Conservation (phyloP, 2,113 vertebrate genomes). For the Crocuta crocuta region DNA sequence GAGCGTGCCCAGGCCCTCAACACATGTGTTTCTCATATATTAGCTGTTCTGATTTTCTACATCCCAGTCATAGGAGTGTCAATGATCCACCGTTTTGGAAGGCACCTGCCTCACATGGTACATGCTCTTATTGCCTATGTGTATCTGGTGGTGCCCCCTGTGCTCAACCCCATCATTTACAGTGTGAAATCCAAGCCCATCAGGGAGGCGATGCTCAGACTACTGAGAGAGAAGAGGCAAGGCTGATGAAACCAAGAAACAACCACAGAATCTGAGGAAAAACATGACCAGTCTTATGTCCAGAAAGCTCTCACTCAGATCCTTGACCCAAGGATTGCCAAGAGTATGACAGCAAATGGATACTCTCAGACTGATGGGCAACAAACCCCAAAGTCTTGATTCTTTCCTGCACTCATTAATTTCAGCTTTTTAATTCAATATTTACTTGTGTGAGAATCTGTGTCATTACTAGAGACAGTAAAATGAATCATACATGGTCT, state of each 20-base stretch:
- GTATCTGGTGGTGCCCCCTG: conserved; percentile 84
- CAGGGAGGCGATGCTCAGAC: conserved; percentile 74
- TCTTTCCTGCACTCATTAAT: neutral
- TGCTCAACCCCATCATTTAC: conserved; percentile 86
- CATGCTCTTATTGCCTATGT: conserved; percentile 81
- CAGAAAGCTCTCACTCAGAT: neutral
- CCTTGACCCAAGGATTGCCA: neutral
- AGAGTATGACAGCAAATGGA: neutral
- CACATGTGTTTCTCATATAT: conserved; percentile 82
- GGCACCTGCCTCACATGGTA: conserved; percentile 63
- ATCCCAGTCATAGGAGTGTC: conserved; percentile 83
- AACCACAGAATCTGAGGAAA: neutral
- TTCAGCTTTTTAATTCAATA: neutral
- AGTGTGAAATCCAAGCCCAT: conserved; percentile 86
- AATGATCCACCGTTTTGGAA: conserved; percentile 84
- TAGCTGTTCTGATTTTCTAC: conserved; percentile 84
- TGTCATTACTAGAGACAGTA: neutral
- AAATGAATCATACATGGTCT: neutral
- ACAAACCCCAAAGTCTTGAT: neutral
- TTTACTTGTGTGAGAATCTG: neutral
- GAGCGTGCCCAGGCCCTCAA: conserved; percentile 78
- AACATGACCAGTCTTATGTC: neutral
- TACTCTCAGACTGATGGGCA: neutral
- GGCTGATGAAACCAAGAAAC: neutral
- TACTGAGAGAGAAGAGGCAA: conserved; percentile 39